Base-by-base conservation (phyloP, 2,888 invertebrate genomes). In the Atherix ibis region DNA sequence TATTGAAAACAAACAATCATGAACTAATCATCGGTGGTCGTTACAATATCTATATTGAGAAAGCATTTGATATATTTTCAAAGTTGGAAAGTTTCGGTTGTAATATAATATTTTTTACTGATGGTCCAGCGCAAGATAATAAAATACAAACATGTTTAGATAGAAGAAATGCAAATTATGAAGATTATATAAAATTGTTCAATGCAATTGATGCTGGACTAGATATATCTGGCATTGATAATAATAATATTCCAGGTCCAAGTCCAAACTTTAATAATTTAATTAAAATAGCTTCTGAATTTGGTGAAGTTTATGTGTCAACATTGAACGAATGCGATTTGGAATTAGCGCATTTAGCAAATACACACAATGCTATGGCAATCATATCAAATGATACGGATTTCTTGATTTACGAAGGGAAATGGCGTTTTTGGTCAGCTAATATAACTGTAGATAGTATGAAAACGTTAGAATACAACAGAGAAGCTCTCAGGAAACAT, bases 401-500 rank as follows among this genome's bases (percentile, higher is more conserved):
- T 32, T 42, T 39, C 18, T 17, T 42, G 4, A 42, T 42, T 9
- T 42, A 27, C 27, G 31, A 35, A 13, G 42, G 42, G 4, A 22
- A 34, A 12, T 40, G 37, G 37, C 15, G 24, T 12, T 32, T 30
- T 18, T 40, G 39, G 33, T 37, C 37, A 2, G 5, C 27, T 3
- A 10, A 37, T 10, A 10, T 38, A 3, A 10, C 38, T 18, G 29
- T 29, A 16, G 15, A 27, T 3, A 31, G 9, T 15, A 12, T 39
- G n/a, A 18, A 18, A 9, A 39, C 41, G 5, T 9, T 18, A 4
- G 35, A 40, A 24, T 39, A 32, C 28, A 33, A 34, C 18, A 27
- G 34, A 33, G 12, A 0, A 10, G 33, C 27, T 8, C 22, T 42
- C 6, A 24, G 39, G 10, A 9, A 18, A n/a, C 3, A n/a, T 2